Conservation (phyloP, 1,140 invertebrate species). For the Lerema accius region DNA sequence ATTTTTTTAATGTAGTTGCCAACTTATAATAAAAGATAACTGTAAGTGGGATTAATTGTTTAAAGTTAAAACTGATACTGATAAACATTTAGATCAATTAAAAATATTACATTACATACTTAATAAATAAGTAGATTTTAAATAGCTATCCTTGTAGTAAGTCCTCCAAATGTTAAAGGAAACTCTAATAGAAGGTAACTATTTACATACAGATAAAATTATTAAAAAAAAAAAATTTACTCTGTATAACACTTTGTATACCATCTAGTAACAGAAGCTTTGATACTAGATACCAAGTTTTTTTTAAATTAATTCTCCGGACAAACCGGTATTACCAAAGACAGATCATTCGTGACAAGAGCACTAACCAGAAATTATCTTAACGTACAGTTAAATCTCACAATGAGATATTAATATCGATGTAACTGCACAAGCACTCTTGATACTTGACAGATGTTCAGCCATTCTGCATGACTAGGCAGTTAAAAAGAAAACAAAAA, state of each 20-base stretch:
- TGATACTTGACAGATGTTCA: constrained; percentile 26
- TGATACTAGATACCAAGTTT: not conserved
- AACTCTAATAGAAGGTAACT: too few relatives aligned
- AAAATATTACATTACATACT: too few relatives aligned
- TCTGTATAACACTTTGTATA: constrained; percentile 6
- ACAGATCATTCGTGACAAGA: not conserved
- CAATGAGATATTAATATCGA: constrained; percentile 30
- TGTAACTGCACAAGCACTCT: constrained; percentile 23
- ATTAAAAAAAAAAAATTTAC: not conserved
- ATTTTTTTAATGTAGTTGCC: too few relatives aligned
- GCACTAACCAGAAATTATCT: constrained; percentile 19
- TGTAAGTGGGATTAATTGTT: too few relatives aligned
- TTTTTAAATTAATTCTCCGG: constrained; percentile 12
- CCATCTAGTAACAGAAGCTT: not conserved
- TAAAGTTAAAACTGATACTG: too few relatives aligned
- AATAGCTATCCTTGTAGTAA: too few relatives aligned
- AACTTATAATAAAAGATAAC: too few relatives aligned
- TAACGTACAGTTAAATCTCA: constrained; percentile 28
- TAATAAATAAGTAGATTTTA: too few relatives aligned
- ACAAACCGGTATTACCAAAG: constrained; percentile 22
- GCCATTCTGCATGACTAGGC: constrained; percentile 26
- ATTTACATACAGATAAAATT: too few relatives aligned
- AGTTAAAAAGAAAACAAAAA: constrained; percentile 14
- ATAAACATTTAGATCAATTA: too few relatives aligned
- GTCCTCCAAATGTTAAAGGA: too few relatives aligned